Evolutionary conservation across 2,888 invertebrate genomes (phyloP), one percentile per base, ranked within the genome.

Genomic region (Cheilosia grossa): DNA sequence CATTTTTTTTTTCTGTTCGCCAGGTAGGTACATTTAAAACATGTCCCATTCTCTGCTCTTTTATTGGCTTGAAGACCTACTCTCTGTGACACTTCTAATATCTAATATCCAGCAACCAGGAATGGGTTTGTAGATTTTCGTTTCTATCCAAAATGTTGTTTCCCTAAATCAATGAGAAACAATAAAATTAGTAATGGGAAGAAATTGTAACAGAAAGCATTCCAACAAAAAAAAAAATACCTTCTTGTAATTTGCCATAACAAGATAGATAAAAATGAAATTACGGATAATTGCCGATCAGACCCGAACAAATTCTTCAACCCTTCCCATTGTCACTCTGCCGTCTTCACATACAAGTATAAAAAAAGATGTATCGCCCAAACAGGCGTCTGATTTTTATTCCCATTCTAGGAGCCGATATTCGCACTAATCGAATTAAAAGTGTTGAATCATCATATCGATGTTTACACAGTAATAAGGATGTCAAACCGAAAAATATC

Each of bases 391-490:
- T 27, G 53, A 49, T 59, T 54, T 44, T 49, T 58, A 24, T 24
- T 30, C 58, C n/a, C 30, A 40, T 24, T 51, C 30, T 21, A 51
- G 53, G 30, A 47, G 21, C 56, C 56, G 21, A 17, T 72, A 56
- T 58, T 51, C 69, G 17, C 58, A 64, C 17, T 85, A 85, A 85
- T 81, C 75, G 75, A 85, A 85, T 77, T 85, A 85, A 82, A 82
- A 81, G 72, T 85, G 81, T 85, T 85, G 81, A 72, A 80, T 85
- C 81, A 85, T 81, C 64, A 58, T 70, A 75, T 72, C 80, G 75
- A 75, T 85, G 81, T 81, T 81, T 81, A 75, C 75, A 75, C 81
- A 81, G 81, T 85, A 85, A 85, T 85, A 81, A 85, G 80, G 85
- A 81, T 81, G 81, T 85, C 81, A 85, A 75, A 61, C 44, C 33